Percentiles rank a stretch among this genome's conserved stretches.
phyloP scores from a whole-genome alignment of 2,113 vertebrate species.

The Fregata magnificens region DNA sequence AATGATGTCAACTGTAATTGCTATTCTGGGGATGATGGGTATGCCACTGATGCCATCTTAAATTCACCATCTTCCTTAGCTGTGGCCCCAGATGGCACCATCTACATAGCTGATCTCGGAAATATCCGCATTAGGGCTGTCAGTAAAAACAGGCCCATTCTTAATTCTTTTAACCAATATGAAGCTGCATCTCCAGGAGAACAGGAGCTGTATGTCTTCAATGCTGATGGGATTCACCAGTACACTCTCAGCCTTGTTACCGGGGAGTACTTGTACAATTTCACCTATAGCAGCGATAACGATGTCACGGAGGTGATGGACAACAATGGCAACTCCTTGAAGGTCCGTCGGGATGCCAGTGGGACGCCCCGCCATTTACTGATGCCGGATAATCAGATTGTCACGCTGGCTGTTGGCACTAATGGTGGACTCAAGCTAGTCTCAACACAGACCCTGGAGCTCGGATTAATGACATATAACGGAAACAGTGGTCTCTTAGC shows the following conservation, averaged over 20 bases:
- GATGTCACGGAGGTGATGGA: slow-evolving; percentile 87
- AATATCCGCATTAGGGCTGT: slow-evolving; percentile 97
- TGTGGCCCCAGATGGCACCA: slow-evolving; percentile 92
- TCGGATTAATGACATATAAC: slow-evolving; percentile 93
- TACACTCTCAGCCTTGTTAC: slow-evolving; percentile 95
- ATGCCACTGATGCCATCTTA: slow-evolving; percentile 93
- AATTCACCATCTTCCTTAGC: slow-evolving; percentile 95
- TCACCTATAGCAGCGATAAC: slow-evolving; percentile 88
- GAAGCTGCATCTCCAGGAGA: slow-evolving; percentile 94
- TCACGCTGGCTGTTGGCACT: slow-evolving; percentile 89
- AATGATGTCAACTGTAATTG: slow-evolving; percentile 99
- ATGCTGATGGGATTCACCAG: slow-evolving; percentile 91
- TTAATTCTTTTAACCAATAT: slow-evolving; percentile 85
- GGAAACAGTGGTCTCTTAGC: slow-evolving; percentile 92
- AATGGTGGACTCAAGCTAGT: slow-evolving; percentile 90
- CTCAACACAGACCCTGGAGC: slow-evolving; percentile 88
- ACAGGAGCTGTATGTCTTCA: slow-evolving; percentile 96
- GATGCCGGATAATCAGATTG: slow-evolving; percentile 93
- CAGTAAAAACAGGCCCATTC: slow-evolving; percentile 87
- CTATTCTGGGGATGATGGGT: slow-evolving; percentile 95
- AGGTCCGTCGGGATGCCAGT: slow-evolving; percentile 87
- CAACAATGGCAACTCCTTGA: slow-evolving; percentile 92
- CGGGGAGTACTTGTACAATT: slow-evolving; percentile 93
- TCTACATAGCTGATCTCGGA: slow-evolving; percentile 96
- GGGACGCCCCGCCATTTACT: slow-evolving; percentile 88